phyloP scores from a whole-genome alignment of 2,797 vertebrate genomes.

The Malacoctenus gilli region DNA sequence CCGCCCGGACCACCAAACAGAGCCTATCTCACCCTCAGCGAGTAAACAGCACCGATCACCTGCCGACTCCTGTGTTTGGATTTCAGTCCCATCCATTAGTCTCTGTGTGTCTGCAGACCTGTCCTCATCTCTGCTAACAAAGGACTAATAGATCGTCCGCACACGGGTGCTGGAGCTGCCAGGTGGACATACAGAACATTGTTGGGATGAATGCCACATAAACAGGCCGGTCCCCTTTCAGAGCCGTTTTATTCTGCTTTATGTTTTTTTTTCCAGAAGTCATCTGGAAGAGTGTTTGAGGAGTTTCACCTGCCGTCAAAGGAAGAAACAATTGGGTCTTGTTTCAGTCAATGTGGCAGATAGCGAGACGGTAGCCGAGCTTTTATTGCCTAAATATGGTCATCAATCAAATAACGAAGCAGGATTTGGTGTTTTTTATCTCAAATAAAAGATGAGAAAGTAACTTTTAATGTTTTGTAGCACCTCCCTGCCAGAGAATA shows the following conservation, averaged over 20 bases:
- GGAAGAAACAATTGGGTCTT: constrained; percentile 10
- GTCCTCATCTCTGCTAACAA: constrained; percentile 53
- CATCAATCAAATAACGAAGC: too few species aligned
- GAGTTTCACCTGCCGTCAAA: constrained; percentile 14
- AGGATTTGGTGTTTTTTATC: too few species aligned
- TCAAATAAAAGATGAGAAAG: too few species aligned
- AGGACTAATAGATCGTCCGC: constrained; percentile 61
- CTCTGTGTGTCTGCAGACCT: constrained; percentile 54
- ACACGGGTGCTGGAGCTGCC: constrained; percentile 41
- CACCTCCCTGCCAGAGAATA: too few species aligned
- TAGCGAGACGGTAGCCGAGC: too few species aligned
- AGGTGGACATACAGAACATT: constrained; percentile 63
- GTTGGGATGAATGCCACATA: constrained; percentile 50
- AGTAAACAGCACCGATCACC: constrained; percentile 70
- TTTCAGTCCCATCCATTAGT: constrained; percentile 72
- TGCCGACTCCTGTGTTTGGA: constrained; percentile 72
- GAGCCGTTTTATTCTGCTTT: too few species aligned
- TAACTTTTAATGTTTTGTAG: too few species aligned
- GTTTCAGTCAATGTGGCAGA: not conserved
- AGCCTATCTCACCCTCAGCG: constrained; percentile 38
- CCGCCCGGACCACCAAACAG: constrained; percentile 17
- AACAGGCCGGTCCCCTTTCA: constrained; percentile 22
- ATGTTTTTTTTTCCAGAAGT: constrained; percentile 24
- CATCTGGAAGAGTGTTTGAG: constrained; percentile 25
- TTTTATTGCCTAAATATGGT: too few species aligned